These are phyloP conservation scores for Bombycilla garrulus DNA, from an alignment of 2,113 vertebrate species.

Conservation along the genomic window DNA sequence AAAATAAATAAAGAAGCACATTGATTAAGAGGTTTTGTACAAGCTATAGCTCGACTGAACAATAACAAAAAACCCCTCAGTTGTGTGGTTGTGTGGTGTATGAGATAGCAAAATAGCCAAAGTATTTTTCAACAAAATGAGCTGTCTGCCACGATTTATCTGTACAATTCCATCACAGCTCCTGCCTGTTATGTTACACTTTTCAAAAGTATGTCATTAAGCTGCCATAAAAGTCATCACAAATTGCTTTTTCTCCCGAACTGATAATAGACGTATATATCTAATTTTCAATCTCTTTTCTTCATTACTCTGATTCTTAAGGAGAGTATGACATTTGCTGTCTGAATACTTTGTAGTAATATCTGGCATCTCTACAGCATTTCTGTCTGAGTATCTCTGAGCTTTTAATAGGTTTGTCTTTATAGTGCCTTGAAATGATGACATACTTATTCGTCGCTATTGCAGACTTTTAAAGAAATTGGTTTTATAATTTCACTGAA, in stretches of 20 bases:
- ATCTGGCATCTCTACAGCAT: conserved; percentile 5
- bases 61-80: background rate
- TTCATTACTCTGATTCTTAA: conserved; percentile 63
- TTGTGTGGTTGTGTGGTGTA: background rate
- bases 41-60: background rate
- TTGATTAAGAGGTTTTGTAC: background rate
- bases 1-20: background rate
- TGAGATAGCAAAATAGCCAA: conserved; percentile 20
- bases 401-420: conserved; percentile 21
- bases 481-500: background rate
- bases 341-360: conserved; percentile 43
- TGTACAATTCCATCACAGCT: conserved; percentile 42
- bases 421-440: background rate
- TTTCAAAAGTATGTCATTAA: conserved; percentile 44
- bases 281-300: conserved; percentile 43
- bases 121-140: conserved; percentile 37
- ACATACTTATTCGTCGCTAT: background rate
- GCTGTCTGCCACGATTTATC: conserved; percentile 49
- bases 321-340: conserved; percentile 21
- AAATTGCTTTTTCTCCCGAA: conserved; percentile 51
- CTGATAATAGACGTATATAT: conserved; percentile 46
- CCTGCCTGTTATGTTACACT: conserved; percentile 1
- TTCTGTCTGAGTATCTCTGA: background rate
- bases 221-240: conserved; percentile 35
- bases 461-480: background rate